Conservation (phyloP, 2,113 vertebrate species). For the Neolamprologus tretocephalus region DNA sequence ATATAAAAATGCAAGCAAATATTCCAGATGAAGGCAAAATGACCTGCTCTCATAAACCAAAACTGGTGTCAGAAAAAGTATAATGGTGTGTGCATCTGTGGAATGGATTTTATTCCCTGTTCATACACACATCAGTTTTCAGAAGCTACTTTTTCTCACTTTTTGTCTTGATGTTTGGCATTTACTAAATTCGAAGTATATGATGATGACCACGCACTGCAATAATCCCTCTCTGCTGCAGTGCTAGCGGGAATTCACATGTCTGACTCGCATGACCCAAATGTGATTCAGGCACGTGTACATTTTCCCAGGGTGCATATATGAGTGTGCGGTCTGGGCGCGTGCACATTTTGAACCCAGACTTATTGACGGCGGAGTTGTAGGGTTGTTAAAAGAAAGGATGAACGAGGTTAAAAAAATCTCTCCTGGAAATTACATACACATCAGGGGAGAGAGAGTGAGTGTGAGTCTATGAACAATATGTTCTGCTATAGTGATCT, state of each 20-base stretch:
- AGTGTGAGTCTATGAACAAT: constrained; percentile 32
- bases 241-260: constrained; percentile 25
- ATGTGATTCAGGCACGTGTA: constrained; percentile 45
- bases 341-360: background rate
- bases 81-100: background rate
- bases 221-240: background rate
- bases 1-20: background rate
- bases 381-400: background rate
- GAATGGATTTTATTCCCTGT: background rate
- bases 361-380: constrained; percentile 2
- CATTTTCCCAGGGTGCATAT: constrained; percentile 20
- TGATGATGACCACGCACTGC: background rate
- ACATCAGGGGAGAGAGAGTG: background rate
- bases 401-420: constrained; percentile 22
- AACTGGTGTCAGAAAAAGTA: background rate
- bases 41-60: background rate
- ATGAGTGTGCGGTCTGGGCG: background rate
- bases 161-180: background rate
- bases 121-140: background rate
- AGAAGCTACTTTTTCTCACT: background rate
- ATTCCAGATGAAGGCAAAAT: background rate
- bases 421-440: constrained; percentile 36
- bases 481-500: constrained; percentile 55
- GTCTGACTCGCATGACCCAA: constrained; percentile 39
- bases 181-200: background rate